Base-by-base conservation (phyloP, 2,888 invertebrate species). In the Chorisops tibialis region DNA sequence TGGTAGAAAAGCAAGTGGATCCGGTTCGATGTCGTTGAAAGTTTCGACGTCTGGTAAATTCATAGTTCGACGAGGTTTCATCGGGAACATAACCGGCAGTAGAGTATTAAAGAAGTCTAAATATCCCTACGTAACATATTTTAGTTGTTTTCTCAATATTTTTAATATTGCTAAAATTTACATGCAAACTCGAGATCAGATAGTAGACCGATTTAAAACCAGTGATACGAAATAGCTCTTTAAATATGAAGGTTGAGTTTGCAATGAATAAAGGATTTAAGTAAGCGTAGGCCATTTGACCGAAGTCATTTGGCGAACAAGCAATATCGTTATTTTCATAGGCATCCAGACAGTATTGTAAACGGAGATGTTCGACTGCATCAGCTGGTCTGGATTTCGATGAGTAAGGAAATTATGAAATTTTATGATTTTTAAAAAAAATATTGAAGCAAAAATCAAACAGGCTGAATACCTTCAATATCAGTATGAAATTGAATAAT, bases 191-290 rank as follows among this genome's bases (percentile, higher is more conserved):
- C 5, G 51, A 12, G 1, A 80, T 67, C n/a, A 74, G 72, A 70
- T 81, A 81, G 66, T 76, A 81, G 4, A 83, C 68, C 12, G 77
- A 73, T 4, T 73, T 71, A 64, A 74, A 78, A n/a, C 76, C 75
- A 48, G 75, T 75, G 12, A 80, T 67, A 5, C 82, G 72, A 72
- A 81, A 79, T 7, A 84, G 69, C 70, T 86, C 85, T 61, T 78
- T 71, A 62, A 83, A 70, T 58, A 83, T 79, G 64, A 73, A 79
- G 35, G 71, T 70, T 6, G 74, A 70, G 59, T 79, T 72, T 54
- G 70, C 70, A 50, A 78, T 74, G 67, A 83, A 83, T n/a, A 81
- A 75, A 11, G 83, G 81, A 64, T 78, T 80, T 24, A 83, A 59
- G 4, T 79, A 67, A 5, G 67, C 59, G 43, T 66, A 66, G 12